Evolutionary conservation across 2,113 vertebrate species (phyloP), one percentile per base, ranked within the genome.

Genomic region (Saguinus imperator): DNA sequence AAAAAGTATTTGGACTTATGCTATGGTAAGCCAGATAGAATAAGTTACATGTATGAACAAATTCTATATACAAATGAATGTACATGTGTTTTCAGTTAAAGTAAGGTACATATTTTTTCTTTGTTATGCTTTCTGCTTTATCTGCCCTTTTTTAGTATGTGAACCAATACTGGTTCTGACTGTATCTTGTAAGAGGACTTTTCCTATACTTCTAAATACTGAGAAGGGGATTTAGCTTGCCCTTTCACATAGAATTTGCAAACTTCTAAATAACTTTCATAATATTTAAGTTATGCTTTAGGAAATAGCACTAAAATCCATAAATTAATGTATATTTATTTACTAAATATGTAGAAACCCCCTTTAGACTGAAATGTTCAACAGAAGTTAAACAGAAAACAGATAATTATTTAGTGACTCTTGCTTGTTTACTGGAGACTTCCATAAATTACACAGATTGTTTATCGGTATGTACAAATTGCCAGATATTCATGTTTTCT

Each of bases 1-100:
- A 94, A 96, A 64, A 94, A 94, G 87, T 93, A 96, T 94, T 79
- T 94, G 83, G 94, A 95, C 40, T 95, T 89, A 52, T 93, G 76
- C 82, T 94, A 68, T 5, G 17, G 84, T 90, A 82, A 95, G 87
- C 89, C 88, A 96, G 83, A 95, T 89, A 80, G 95, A 96, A 95
- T 35, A 96, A 95, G 94, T 68, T 43, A 84, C 52, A 89, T 90
- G 61, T 64, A 64, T 32, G 61, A 32, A 32, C 27, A 64, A 64
- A 64, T 64, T 13, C 12, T 64, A 14, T 32, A 14, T 64, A 64
- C 61, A 64, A 14, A 14, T 91, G 32, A 72, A 68, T 43, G 45
- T 23, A 27, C 18, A 25, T 45, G 32, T 64, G 32, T 79, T 93
- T 79, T 40, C 70, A 52, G 1, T 55, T 93, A 64, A 85, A 91